Percentiles rank a stretch among this genome's conserved stretches.
These are phyloP conservation scores for Helicoverpa armigera DNA, from an alignment of 1,140 invertebrate genomes.

Conservation along the genomic window DNA sequence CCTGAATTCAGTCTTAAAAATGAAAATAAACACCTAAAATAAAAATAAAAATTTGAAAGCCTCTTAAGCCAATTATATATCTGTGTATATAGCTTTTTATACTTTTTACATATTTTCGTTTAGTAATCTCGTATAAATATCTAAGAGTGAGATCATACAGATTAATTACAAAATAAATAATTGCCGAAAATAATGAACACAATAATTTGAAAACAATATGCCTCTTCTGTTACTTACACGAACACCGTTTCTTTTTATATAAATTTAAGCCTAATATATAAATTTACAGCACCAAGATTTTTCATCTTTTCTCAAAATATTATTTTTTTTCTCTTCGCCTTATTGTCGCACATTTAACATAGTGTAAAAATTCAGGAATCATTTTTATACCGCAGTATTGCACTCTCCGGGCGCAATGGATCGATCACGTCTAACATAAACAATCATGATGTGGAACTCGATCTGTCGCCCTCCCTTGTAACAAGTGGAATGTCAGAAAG, in stretches of 20 bases:
- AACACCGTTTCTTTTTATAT: conserved; percentile 82
- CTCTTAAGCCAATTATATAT: conserved; percentile 85
- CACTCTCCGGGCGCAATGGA: conserved; percentile 69
- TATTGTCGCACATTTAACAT: conserved; percentile 86
- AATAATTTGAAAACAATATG: conserved; percentile 84
- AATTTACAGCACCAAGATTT: conserved; percentile 87
- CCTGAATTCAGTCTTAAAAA: conserved; percentile 83
- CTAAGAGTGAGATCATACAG: conserved; percentile 85
- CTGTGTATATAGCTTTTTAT: conserved; percentile 80
- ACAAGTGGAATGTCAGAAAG: conserved; percentile 73
- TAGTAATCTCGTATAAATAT: conserved; percentile 86
- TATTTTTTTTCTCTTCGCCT: conserved; percentile 84
- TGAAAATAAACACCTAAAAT: conserved; percentile 75
- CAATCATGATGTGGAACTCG: conserved; percentile 36
- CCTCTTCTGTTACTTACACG: conserved; percentile 84
- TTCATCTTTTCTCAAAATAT: conserved; percentile 86
- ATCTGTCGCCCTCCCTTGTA: conserved; percentile 64
- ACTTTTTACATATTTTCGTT: conserved; percentile 82
- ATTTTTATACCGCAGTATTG: conserved; percentile 81
- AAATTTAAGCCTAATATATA: conserved; percentile 87
- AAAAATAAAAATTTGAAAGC: conserved; percentile 81
- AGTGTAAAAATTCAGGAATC: conserved; percentile 83
- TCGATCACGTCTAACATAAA: conserved; percentile 16
- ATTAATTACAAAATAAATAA: conserved; percentile 84
- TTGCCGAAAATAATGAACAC: conserved; percentile 86